Conservation (phyloP, 1,140 invertebrate species). For the Harlomillsia oculata region DNA sequence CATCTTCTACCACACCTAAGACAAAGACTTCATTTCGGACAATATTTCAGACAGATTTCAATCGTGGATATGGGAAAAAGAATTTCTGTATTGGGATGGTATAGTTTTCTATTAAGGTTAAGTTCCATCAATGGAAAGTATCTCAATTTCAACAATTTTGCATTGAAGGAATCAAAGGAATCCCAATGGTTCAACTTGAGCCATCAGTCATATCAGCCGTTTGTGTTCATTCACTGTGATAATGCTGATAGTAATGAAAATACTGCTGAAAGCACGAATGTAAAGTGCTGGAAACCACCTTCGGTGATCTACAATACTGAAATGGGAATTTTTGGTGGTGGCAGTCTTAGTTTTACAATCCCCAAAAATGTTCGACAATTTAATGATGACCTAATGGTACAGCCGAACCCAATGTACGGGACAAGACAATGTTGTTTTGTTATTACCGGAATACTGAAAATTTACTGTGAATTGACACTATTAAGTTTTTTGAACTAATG, state of each 20-base stretch:
- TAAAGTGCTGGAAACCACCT: neutral
- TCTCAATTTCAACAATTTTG: neutral
- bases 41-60: constrained; percentile 31
- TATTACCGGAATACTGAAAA: neutral
- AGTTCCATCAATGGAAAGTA: neutral
- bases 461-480: neutral
- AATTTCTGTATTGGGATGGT: constrained; percentile 13
- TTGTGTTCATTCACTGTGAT: constrained; percentile 37
- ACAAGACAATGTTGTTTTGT: neutral
- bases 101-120: neutral
- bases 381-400: too few species aligned
- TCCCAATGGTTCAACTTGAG: constrained; percentile 46
- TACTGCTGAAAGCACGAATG: neutral
- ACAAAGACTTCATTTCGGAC: too few species aligned
- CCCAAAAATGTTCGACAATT: constrained; percentile 13
- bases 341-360: constrained; percentile 4
- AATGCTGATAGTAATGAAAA: neutral
- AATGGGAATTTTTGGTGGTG: constrained; percentile 21
- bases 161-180: neutral
- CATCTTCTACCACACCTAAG: too few species aligned
- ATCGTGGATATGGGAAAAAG: constrained; percentile 20
- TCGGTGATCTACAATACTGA: constrained; percentile 3
- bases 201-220: constrained; percentile 46
- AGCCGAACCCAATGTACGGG: too few species aligned
- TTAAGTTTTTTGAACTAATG: neutral